Base-by-base conservation (phyloP, 2,113 vertebrate genomes). In the Noctilio leporinus region DNA sequence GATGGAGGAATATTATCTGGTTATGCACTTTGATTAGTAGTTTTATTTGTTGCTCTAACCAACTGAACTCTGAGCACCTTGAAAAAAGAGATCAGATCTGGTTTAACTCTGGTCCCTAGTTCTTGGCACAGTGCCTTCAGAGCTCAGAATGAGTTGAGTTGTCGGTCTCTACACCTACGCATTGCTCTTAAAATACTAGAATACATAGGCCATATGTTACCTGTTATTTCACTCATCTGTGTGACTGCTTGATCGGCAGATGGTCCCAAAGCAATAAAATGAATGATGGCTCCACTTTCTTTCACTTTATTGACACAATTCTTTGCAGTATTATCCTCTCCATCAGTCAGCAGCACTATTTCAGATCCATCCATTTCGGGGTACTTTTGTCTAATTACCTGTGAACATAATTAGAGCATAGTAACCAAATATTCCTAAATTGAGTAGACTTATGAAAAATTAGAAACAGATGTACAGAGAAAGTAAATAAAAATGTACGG, bases 331-430 rank as follows among this genome's bases (percentile, higher is more conserved):
- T 0, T 0, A 65, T 98, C 98, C 40, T 98, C 97, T 6, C 98
- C 98, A 55, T 98, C 98, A 3, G 97, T 98, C 67, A 98, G 86
- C 78, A 98, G 87, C 59, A 98, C 24, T 69, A 98, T 96, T 90
- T 98, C 98, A 94, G 93, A 76, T 38, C 98, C 97, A 91, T 93
- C 72, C 17, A 24, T 30, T 76, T 82, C 59, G 1, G 5, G 0
- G 22, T 9, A 0, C 43, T 0, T 6, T 0, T 30, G 1, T 83
- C 0, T 1, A 92, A 98, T 77, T 15, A 89, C 85, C 97, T 97
- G 47, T 14, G 92, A 53, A 92, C 59, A 87, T 7, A 95, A 89
- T 62, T 3, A 84, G 38, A 9, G 3, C 11, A 78, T 77, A 77
- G 40, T 70, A 88, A 77, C 53, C 38, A 70, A 8, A 7, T 65